Percentiles rank a stretch among this genome's conserved stretches.
Conservation (phyloP, 2,797 vertebrate genomes). For the Cossypha dichroa region DNA sequence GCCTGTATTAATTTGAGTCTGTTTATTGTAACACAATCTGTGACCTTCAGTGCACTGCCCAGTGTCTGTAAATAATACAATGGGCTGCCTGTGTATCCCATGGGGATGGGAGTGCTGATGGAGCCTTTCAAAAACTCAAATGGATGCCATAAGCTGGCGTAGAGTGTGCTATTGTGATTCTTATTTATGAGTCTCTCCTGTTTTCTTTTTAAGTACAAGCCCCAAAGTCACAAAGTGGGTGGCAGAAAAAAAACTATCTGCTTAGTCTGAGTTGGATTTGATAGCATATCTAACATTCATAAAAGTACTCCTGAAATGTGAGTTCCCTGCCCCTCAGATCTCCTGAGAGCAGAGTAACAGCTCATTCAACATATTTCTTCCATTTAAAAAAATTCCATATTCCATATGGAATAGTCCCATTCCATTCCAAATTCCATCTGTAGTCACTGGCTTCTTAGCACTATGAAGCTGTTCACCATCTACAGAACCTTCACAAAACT, state of each 20-base stretch:
- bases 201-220: background rate
- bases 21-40: conserved; percentile 54
- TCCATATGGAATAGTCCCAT: background rate
- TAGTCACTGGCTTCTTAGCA: background rate
- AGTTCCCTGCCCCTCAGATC: background rate
- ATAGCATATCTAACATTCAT: background rate
- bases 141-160: conserved; percentile 12
- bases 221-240: background rate
- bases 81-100: conserved; percentile 28
- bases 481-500: background rate
- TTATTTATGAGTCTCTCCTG: conserved; percentile 23
- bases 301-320: background rate
- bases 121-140: conserved; percentile 33
- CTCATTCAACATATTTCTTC: background rate
- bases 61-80: conserved; percentile 57
- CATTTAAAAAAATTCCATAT: background rate
- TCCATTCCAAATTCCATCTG: too few relatives aligned
- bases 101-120: conserved; percentile 32
- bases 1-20: conserved; percentile 24
- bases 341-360: background rate
- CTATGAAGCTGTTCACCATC: background rate
- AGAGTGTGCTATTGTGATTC: conserved; percentile 35
- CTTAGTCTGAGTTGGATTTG: background rate
- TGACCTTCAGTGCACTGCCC: conserved; percentile 61
- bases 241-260: background rate